A percentile compares a stretch with the other conserved stretches of the same genome.
phyloP scores from a whole-genome alignment of 2,797 vertebrate genomes.

The Cirrhinus mrigala region DNA sequence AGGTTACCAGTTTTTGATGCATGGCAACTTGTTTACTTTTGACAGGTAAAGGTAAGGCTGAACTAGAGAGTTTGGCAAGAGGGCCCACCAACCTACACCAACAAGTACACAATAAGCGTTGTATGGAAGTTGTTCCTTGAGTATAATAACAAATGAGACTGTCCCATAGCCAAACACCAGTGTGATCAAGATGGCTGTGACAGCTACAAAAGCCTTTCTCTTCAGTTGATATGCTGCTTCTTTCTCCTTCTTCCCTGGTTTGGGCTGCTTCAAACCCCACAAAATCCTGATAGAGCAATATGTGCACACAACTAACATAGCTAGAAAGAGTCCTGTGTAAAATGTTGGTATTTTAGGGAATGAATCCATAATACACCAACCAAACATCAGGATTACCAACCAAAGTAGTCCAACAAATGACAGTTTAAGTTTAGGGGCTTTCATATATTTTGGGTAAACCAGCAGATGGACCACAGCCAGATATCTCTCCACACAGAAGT shows the following conservation, averaged over 20 bases:
- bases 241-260: not conserved
- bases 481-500: constrained; percentile 32
- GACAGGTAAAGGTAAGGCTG: constrained; percentile 13
- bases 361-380: not conserved
- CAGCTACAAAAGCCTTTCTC: constrained; percentile 10
- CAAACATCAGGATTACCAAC: constrained; percentile 4
- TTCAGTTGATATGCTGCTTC: not conserved
- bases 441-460: constrained; percentile 22
- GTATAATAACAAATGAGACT: not conserved
- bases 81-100: constrained; percentile 7
- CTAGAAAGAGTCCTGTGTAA: not conserved
- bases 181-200: constrained; percentile 22
- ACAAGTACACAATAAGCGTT: not conserved
- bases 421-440: not conserved
- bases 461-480: constrained; percentile 37
- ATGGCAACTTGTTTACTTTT: not conserved
- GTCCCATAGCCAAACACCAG: constrained; percentile 27
- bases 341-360: constrained; percentile 9
- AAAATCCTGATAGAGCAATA: constrained; percentile 26
- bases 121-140: not conserved
- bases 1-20: not conserved
- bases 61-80: constrained; percentile 5
- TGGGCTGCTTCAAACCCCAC: constrained; percentile 13
- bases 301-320: not conserved
- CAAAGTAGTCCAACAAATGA: not conserved